Base-by-base conservation (phyloP, 2,888 invertebrate species). In the Caenorhabditis drosophilae region DNA sequence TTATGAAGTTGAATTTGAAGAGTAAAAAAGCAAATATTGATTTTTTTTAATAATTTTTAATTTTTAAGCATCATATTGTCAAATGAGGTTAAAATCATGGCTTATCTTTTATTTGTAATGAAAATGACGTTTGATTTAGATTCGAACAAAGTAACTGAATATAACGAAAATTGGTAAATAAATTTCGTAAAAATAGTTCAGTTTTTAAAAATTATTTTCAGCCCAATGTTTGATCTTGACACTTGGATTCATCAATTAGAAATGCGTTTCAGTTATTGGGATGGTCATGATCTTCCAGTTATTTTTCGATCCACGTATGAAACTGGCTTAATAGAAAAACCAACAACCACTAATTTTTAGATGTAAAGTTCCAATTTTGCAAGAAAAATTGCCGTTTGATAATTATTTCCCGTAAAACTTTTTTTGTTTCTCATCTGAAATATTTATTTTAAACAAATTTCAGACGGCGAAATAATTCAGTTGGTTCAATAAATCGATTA, bases 51-150 rank as follows among this genome's bases (percentile, higher is more conserved):
- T n/a, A n/a, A n/a, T n/a, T n/a, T n/a, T n/a, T n/a, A n/a, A n/a
- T 26, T 20, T 50, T 72, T 36, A 44, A 76, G 73, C 41, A 49
- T 70, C 12, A 47, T 69, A 11, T 46, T 77, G 6, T 46, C 74
- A 15, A 36, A 44, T 2, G 77, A 77, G 40, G 59, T 67, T n/a
- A 77, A 77, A 42, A 47, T 75, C 4, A 50, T 67, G 18, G 74
- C 73, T 1, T 63, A 72, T 20, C 48, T 77, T 41, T 53, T 77
- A 4, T 55, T 77, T 6, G 67, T 68, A 11, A 40, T 77, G 16
- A 76, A 76, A 25, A 40, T 77, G 26, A 61, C 64, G n/a, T 74
- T 73, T 44, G 70, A 76, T 42, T 44, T 77, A 1, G 77, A 77
- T 20, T 15, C 42, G 67, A 56, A 31, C 15, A 25, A 27, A 18